Evolutionary conservation across 2,888 invertebrate species (phyloP), one percentile per base, ranked within the genome.

Genomic region (Priapulus caudatus): DNA sequence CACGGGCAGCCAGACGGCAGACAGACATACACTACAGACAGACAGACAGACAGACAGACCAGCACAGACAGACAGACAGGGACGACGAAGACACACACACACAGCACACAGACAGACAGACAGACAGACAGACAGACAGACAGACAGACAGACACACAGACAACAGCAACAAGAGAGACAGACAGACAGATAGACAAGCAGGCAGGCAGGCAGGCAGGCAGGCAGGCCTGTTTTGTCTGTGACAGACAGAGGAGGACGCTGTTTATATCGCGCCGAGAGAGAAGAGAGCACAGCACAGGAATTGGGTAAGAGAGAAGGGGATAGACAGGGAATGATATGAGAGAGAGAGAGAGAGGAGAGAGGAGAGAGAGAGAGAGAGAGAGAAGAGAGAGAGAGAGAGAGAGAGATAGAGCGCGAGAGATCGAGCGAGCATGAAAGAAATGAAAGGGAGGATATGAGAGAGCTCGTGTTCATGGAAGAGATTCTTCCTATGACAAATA

Each of bases 351-450:
- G 10, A n/a, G n/a, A n/a, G n/a, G 33, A 33, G 10, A 33, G 33
- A 33, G 10, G 33, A 10, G n/a, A n/a, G n/a, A n/a, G n/a, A 10
- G 10, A n/a, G n/a, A 33, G n/a, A n/a, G n/a, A 33, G n/a, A n/a
- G n/a, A 33, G n/a, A 33, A n/a, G n/a, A n/a, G n/a, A 33, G 33
- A n/a, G 33, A 33, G 33, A 33, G 33, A 33, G 33, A 33, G 33
- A 33, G 33, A 33, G 33, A 33, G 33, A 33, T 10, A 33, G 33
- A 33, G 33, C 10, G 33, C 10, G 33, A 33, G n/a, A 33, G 33
- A 33, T n/a, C 10, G n/a, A 33, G 33, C 10, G n/a, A 33, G n/a
- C n/a, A 33, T 10, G n/a, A 33, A 33, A n/a, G n/a, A n/a, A 33
- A 33, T 33, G 33, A n/a, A 33, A n/a, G 33, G 33, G 33, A 33